Evolutionary conservation across 2,888 invertebrate species (phyloP).

Genomic region (Hemistola chrysoprasaria): DNA sequence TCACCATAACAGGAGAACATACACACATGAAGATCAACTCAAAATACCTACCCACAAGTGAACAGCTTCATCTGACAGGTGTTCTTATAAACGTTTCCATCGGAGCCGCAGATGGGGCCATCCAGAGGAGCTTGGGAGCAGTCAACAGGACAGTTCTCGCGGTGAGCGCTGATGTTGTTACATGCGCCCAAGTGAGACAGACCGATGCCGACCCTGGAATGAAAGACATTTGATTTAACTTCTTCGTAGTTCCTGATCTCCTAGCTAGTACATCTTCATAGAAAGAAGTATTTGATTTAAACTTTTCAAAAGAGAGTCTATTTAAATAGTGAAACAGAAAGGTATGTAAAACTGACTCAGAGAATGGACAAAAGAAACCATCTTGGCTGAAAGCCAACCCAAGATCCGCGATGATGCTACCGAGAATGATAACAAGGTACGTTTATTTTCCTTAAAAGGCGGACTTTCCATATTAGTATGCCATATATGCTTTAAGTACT

Average conservation of each 20-base stretch:
- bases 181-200: constrained; percentile 94
- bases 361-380: too few species aligned
- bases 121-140: constrained; percentile 93
- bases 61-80: constrained; percentile 96
- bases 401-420: constrained; percentile 21
- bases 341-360: too few species aligned
- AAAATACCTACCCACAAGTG: constrained; percentile 89
- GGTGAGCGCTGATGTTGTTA: constrained; percentile 88
- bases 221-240: constrained; percentile 12
- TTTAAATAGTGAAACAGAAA: too few species aligned
- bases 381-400: constrained; percentile 16
- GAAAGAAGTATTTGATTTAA: too few species aligned
- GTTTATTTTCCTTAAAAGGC: constrained; percentile 2
- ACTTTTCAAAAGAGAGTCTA: background rate
- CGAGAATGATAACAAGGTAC: constrained; percentile 8
- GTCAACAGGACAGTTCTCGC: constrained; percentile 94
- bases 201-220: constrained; percentile 88
- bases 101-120: constrained; percentile 95
- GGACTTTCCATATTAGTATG: constrained; percentile 10
- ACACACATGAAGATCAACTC: too few species aligned
- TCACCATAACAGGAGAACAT: too few species aligned
- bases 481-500: background rate
- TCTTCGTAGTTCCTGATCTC: background rate
- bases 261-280: too few species aligned
- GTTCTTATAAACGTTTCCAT: constrained; percentile 95